These are phyloP conservation scores for Nomada hirtipes DNA, from an alignment of 2,888 invertebrate species.

Conservation along the genomic window DNA sequence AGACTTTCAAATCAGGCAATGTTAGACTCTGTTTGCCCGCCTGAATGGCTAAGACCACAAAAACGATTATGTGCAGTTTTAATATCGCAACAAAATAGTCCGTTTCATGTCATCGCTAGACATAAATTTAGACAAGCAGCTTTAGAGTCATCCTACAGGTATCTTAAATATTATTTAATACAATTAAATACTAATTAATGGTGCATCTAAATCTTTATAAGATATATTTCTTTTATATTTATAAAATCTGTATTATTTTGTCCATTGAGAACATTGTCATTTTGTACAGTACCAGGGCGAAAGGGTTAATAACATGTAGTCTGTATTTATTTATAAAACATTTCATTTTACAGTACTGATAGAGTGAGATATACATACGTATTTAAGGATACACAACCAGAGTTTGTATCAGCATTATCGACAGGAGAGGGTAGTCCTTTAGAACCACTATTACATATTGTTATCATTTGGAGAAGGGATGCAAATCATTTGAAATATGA, in stretches of 20 bases:
- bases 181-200: no score
- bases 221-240: neutral
- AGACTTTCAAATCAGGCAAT: constrained; percentile 95
- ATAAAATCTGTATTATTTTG: neutral
- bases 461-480: constrained; percentile 96
- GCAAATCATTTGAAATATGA: constrained; percentile 95
- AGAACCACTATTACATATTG: constrained; percentile 91
- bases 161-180: neutral
- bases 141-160: constrained; percentile 87
- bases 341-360: constrained; percentile 74
- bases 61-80: constrained; percentile 92
- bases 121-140: constrained; percentile 90
- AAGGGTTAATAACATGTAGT: no score
- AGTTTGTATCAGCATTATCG: constrained; percentile 91
- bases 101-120: constrained; percentile 87
- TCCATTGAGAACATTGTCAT: neutral
- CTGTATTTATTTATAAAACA: neutral
- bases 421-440: constrained; percentile 86
- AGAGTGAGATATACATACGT: constrained; percentile 95
- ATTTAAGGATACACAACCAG: constrained; percentile 92
- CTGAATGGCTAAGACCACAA: constrained; percentile 92
- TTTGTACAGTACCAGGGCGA: no score
- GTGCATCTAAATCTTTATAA: no score
- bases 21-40: constrained; percentile 94
- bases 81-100: constrained; percentile 89